Evolutionary conservation across 2,113 vertebrate species (phyloP).

Genomic region (Syrmaticus mikado): DNA sequence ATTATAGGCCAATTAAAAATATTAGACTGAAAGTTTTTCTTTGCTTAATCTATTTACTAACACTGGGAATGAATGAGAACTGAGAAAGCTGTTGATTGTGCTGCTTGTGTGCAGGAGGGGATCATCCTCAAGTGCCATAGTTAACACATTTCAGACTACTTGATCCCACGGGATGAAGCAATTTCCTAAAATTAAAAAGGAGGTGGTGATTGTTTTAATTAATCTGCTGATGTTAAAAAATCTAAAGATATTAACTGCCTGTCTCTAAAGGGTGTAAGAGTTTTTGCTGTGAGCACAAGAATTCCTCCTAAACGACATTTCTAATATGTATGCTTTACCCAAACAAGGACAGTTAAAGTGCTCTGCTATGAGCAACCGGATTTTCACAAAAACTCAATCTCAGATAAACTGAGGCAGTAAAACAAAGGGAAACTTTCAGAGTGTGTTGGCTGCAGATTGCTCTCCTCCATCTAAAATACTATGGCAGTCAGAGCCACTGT

Average conservation of each 20-base stretch:
- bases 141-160: background rate
- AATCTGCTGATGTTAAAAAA: background rate
- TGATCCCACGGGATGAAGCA: background rate
- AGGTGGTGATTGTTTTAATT: conserved; percentile 8
- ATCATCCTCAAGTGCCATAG: background rate
- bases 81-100: background rate
- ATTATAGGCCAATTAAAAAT: background rate
- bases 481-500: background rate
- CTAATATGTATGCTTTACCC: background rate
- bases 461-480: background rate
- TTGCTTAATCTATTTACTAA: background rate
- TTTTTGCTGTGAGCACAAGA: background rate
- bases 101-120: background rate
- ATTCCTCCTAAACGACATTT: background rate
- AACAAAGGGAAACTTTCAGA: background rate
- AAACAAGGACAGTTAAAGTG: background rate
- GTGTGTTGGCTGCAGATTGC: background rate
- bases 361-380: background rate
- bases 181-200: conserved; percentile 18
- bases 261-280: background rate
- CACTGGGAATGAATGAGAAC: background rate
- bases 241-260: background rate
- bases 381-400: background rate
- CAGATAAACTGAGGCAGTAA: background rate
- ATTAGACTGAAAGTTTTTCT: background rate